Percentiles rank a stretch among this genome's conserved stretches.
Evolutionary conservation across 2,113 vertebrate species (phyloP).

Genomic region (Murina feae): DNA sequence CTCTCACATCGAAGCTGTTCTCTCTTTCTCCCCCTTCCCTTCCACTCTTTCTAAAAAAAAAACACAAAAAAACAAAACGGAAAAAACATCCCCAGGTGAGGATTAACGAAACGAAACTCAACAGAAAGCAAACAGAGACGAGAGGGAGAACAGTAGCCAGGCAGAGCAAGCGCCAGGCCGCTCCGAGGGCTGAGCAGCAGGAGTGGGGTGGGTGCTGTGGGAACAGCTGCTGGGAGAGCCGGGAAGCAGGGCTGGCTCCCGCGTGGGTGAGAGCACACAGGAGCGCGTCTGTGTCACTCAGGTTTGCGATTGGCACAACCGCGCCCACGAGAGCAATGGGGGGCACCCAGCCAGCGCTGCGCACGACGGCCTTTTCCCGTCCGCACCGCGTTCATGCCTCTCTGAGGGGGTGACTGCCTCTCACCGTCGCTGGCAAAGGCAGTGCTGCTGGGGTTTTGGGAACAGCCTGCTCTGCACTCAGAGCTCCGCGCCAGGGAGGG

Average conservation of each 20-base stretch:
- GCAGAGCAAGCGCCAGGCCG: background rate
- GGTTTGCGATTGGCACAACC: conserved; percentile 64
- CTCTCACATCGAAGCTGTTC: background rate
- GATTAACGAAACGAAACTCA: background rate
- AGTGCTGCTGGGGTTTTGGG: background rate
- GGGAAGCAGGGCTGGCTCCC: conserved; percentile 71
- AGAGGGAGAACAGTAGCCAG: conserved; percentile 61
- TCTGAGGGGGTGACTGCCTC: background rate
- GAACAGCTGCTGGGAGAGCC: conserved; percentile 73
- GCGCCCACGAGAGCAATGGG: background rate
- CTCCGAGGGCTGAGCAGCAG: conserved; percentile 73
- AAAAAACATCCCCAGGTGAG: background rate
- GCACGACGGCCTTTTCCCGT: conserved; percentile 50
- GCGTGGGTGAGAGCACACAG: conserved; percentile 75
- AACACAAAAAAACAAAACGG: background rate
- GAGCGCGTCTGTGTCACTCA: conserved; percentile 74
- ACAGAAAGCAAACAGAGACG: background rate
- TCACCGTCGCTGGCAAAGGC: conserved; percentile 19
- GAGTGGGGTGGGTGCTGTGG: conserved; percentile 47
- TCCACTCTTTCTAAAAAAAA: background rate
- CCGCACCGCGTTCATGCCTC: conserved; percentile 21
- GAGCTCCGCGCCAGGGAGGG: background rate
- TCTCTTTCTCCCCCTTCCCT: background rate
- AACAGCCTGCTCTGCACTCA: background rate
- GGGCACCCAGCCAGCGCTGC: conserved; percentile 59